phyloP scores from a whole-genome alignment of 2,797 vertebrate species.

The Strix occidentalis region DNA sequence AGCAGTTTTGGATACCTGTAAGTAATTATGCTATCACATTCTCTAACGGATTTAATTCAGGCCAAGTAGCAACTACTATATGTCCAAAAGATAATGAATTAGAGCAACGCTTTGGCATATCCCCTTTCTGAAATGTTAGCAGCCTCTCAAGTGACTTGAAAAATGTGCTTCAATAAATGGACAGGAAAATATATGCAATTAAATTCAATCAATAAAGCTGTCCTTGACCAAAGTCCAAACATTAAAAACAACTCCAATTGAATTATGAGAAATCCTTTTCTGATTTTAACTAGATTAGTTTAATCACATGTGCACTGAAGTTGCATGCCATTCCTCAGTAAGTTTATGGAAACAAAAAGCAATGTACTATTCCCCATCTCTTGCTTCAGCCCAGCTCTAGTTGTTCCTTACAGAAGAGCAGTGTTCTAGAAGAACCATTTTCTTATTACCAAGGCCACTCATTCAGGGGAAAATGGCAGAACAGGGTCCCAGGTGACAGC shows the following conservation, averaged over 20 bases:
- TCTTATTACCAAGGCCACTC: background rate
- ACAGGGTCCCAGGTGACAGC: background rate
- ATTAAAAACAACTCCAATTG: conserved; percentile 75
- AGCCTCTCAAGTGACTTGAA: conserved; percentile 77
- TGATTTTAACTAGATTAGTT: conserved; percentile 75
- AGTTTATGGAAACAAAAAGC: conserved; percentile 47
- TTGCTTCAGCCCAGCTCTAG: background rate
- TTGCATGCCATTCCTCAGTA: conserved; percentile 1
- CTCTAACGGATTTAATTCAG: conserved; percentile 78
- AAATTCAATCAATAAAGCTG: conserved; percentile 78
- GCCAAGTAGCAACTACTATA: conserved; percentile 73
- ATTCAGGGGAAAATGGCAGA: background rate
- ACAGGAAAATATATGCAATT: conserved; percentile 79
- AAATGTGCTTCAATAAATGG: conserved; percentile 74
- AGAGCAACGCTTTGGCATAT: conserved; percentile 78
- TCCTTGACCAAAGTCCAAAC: conserved; percentile 76
- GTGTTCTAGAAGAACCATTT: background rate
- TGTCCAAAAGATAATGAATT: conserved; percentile 83
- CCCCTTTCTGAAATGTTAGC: conserved; percentile 79
- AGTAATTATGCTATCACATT: conserved; percentile 80
- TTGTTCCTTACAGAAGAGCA: background rate
- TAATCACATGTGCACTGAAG: conserved; percentile 53
- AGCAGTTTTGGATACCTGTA: conserved; percentile 75
- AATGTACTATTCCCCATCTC: fast-evolving
- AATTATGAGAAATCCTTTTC: conserved; percentile 75